Conservation (phyloP, 1,140 invertebrate genomes). For the Scaptomyza montana region DNA sequence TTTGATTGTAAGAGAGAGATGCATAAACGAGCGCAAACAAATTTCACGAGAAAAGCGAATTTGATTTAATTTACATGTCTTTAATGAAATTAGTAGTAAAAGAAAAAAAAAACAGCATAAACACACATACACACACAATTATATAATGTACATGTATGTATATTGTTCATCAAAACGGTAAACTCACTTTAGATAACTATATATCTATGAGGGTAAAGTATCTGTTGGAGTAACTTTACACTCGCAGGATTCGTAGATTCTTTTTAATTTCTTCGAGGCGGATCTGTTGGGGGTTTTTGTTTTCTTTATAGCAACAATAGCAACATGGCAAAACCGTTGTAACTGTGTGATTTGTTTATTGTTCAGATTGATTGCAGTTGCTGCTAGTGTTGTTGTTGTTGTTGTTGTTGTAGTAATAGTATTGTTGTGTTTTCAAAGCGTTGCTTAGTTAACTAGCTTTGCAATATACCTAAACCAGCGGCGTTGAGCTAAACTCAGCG, state of each 20-base stretch:
- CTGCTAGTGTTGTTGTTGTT: background rate
- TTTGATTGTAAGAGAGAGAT: constrained; percentile 1
- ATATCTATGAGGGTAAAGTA: background rate
- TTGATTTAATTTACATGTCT: constrained; percentile 80
- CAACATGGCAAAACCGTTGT: constrained; percentile 21
- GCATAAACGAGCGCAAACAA: constrained; percentile 42
- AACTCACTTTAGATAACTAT: constrained; percentile 36
- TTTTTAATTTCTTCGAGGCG: background rate
- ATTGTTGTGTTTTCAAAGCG: background rate
- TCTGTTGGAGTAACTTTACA: background rate
- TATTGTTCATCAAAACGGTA: background rate
- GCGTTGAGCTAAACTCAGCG: constrained; percentile 76
- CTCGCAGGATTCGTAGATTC: background rate
- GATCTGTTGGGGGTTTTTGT: background rate
- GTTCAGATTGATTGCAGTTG: background rate
- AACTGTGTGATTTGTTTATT: constrained; percentile 16
- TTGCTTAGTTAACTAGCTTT: constrained; percentile 36
- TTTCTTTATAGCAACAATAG: constrained; percentile 1
- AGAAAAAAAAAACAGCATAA: constrained; percentile 26
- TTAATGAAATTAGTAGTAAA: constrained; percentile 73
- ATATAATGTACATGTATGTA: background rate
- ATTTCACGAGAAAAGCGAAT: constrained; percentile 57
- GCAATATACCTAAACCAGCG: constrained; percentile 61
- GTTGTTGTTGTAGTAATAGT: constrained; percentile 2
- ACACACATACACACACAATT: constrained; percentile 29